phyloP scores from a whole-genome alignment of 92 coral and sea anemone genomes.

The Bergia sp. region DNA sequence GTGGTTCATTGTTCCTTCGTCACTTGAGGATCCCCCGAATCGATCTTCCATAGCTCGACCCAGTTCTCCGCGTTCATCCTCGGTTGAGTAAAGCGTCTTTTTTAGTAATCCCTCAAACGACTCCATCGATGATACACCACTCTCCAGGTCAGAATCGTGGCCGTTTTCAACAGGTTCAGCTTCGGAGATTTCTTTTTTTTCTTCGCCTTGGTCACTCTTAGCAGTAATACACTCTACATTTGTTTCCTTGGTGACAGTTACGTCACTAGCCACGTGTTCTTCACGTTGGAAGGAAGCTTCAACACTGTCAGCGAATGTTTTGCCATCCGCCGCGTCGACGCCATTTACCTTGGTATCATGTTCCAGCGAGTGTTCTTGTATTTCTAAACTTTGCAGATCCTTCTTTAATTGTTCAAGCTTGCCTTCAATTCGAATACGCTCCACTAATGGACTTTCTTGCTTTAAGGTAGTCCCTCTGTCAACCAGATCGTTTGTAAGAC shows the following conservation, averaged over 20 bases:
- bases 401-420: conserved; percentile 57
- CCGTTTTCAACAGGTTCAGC: conserved; percentile 35
- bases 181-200: conserved; percentile 16
- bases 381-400: conserved; percentile 31
- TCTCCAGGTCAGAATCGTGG: conserved; percentile 77
- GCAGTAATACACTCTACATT: background rate
- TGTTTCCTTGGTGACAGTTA: conserved; percentile 9
- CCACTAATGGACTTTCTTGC: conserved; percentile 55
- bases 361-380: conserved; percentile 3
- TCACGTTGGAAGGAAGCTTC: background rate
- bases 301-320: background rate
- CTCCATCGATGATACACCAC: conserved; percentile 94
- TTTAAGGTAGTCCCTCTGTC: conserved; percentile 52
- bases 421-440: conserved; percentile 52
- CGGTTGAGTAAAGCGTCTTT: conserved; percentile 48
- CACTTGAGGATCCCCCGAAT: conserved; percentile 22
- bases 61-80: conserved; percentile 42
- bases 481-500: conserved; percentile 58
- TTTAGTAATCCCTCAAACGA: conserved; percentile 77
- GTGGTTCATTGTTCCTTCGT: conserved; percentile 15
- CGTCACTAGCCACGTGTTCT: background rate
- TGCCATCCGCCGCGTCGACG: background rate
- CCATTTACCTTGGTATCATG: background rate
- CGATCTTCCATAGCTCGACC: conserved; percentile 28
- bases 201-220: background rate